Evolutionary conservation across 2,888 invertebrate species (phyloP).

Genomic region (Galerucella nymphaeae): DNA sequence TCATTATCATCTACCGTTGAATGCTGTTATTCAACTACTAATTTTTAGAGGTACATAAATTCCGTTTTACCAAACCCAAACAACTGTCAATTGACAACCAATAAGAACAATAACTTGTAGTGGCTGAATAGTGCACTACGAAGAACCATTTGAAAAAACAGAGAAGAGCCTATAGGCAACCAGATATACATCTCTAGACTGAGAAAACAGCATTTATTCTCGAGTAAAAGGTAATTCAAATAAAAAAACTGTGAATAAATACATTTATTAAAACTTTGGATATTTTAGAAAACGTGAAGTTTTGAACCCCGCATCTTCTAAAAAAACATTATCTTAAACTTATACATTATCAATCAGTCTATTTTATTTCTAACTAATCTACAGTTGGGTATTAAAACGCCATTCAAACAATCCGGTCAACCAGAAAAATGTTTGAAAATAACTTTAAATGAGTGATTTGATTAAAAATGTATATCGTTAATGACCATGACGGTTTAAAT

Average conservation of each 20-base stretch:
- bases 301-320: neutral
- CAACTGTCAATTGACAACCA: conserved; percentile 14
- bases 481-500: neutral
- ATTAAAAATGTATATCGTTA: too few relatives aligned
- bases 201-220: too few relatives aligned
- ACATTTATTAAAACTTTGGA: conserved; percentile 14
- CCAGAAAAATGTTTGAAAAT: neutral
- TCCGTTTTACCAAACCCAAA: conserved; percentile 17
- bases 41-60: conserved; percentile 12
- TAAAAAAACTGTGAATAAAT: neutral
- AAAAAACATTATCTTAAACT: conserved; percentile 3
- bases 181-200: neutral
- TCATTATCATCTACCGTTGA: conserved; percentile 11
- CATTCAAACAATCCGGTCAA: neutral
- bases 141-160: neutral
- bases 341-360: conserved; percentile 13
- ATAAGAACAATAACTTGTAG: neutral
- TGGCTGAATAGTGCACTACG: neutral
- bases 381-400: neutral
- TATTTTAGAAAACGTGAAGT: neutral
- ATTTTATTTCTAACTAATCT: conserved; percentile 12
- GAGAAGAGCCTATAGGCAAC: neutral
- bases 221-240: neutral
- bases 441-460: neutral
- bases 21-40: conserved; percentile 27